Evolutionary conservation across 2,113 vertebrate species (phyloP), one percentile per base, ranked within the genome.

Genomic region (Lasiurus borealis): DNA sequence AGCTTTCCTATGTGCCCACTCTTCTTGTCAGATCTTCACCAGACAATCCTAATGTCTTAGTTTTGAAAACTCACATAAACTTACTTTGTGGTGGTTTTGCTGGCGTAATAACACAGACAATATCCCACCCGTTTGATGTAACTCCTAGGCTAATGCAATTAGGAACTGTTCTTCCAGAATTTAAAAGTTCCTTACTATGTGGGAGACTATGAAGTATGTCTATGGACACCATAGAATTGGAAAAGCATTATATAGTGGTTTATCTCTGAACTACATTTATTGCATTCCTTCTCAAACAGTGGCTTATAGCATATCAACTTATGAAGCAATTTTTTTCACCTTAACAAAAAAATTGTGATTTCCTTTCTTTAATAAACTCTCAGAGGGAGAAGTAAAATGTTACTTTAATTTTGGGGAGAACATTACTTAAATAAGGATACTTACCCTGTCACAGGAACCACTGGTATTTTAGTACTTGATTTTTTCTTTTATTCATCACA

Each of bases 71-170:
- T 27, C 99, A 99, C 8, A 97, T 99, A 62, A 99, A 99, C 98
- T 98, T 99, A 97, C 98, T 99, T 99, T 99, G 99, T 98, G 99
- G 99, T 90, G 99, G 99, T 83, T 96, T 99, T 90, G 99, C 99
- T 81, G 99, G 99, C 93, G 99, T 99, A 89, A 99, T 99, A 95
- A 99, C 99, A 95, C 99, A 99, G 98, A 99, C 99, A 0, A 99
- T 99, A 98, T 99, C 99, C 40, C 27, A 73, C 40, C 40, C 40
- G 27, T 40, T 73, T 15, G 40, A 27, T 73, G 13, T 73, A 40
- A 44, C 36, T 44, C 40, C 13, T 27, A 44, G 40, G 71, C 23
- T 6, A 73, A 44, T 75, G 72, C 25, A 75, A 75, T n/a, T 75
- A 75, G 72, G 25, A 75, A 44, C 3, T 44, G 6, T 75, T 46